Base-by-base conservation (phyloP, 2,113 vertebrate species). In the Eulemur rufifrons region DNA sequence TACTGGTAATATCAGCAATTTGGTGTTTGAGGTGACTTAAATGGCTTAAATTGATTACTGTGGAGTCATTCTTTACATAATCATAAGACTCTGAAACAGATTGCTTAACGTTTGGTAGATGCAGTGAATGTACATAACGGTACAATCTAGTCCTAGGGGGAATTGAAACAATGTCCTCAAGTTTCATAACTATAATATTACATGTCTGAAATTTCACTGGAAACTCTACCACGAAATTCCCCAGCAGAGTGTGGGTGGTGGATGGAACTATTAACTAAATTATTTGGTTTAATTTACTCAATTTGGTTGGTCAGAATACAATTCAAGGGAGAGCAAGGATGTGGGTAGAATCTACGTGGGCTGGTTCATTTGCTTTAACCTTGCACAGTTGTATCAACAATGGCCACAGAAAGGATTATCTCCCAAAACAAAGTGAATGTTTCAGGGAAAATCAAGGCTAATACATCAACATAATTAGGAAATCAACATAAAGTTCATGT, bases 311-410 rank as follows among this genome's bases (percentile, higher is more conserved):
- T 61, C 66, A 95, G 59, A 92, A 61, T 2, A 39, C 20, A 94
- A 76, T 81, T 82, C 42, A 61, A 25, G 17, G 9, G 15, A 91
- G 66, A 59, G 20, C 71, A 91, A 92, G 61, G 61, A 92, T 92
- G 85, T 94, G 66, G 82, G 76, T 59, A 94, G 71, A 90, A 56
- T 78, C 3, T 47, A 32, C n/a, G 69, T 92, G 56, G 47, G 73
- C 47, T 54, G 56, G 81, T 82, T 95, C 66, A 87, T 94, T 97
- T 97, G 87, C 89, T 77, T 89, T 81, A 90, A 87, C 45, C 47
- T 87, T 95, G 21, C 23, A 91, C 5, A 42, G 34, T 13, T 68
- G 32, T 76, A 47, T 97, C 95, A 98, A 92, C 94, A 97, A 81
- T 92, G 69, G 27, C 42, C 80, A 90, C 12, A 76, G 54, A 78